Percentiles rank a stretch among this genome's conserved stretches.
Conservation (phyloP, 2,113 vertebrate species). For the Himantopus leucocephalus region DNA sequence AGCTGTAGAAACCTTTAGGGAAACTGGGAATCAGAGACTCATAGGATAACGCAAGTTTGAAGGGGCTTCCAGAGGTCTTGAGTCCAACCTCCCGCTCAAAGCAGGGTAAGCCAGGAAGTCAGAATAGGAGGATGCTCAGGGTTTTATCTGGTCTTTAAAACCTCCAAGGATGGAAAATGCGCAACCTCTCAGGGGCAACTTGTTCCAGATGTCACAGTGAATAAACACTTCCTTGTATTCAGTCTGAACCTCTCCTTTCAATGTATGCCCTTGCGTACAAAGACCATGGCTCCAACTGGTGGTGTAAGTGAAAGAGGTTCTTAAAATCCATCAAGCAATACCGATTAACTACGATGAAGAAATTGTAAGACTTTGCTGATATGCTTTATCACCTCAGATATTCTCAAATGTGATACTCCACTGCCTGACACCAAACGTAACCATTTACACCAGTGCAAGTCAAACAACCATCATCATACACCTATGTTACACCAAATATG, state of each 20-base stretch:
- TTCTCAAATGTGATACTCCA: background rate
- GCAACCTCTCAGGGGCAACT: background rate
- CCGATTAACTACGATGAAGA: background rate
- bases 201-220: background rate
- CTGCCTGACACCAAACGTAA: background rate
- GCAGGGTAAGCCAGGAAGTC: background rate
- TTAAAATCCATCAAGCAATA: background rate
- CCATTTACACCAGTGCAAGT: background rate
- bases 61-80: background rate
- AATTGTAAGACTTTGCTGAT: background rate
- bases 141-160: background rate
- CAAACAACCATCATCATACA: background rate
- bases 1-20: background rate
- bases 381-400: background rate
- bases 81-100: background rate
- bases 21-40: background rate
- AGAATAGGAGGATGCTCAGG: background rate
- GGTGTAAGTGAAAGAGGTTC: background rate
- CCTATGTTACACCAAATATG: background rate
- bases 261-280: background rate
- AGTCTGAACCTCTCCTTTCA: background rate
- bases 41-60: background rate
- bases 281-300: rapidly evolving
- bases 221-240: background rate
- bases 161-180: background rate